Evolutionary conservation across 2,113 vertebrate species (phyloP), one percentile per base, ranked within the genome.

Genomic region (Catharus bicknelli): DNA sequence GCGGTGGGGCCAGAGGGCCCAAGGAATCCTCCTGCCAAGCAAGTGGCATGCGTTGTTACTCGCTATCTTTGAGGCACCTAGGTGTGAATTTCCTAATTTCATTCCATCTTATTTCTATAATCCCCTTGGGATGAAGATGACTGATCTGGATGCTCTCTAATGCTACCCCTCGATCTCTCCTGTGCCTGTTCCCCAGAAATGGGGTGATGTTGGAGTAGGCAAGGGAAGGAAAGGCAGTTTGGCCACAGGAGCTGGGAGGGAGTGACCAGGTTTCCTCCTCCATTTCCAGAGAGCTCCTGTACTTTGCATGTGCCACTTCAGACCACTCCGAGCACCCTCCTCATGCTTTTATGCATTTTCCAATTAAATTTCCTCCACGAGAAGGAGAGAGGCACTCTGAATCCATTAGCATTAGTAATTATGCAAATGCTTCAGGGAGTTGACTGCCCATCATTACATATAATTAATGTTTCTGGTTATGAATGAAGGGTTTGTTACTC

Each of bases 381-480:
- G 87, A 78, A 96, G 89, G 57, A 91, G 86, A 95, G 90, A 94
- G 82, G 83, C 78, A 86, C 93, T 92, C 94, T 55, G 86, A 93
- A 94, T 90, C 83, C 84, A 96, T 97, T 97, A 96, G 95, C 95
- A 95, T 93, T 92, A 70, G 82, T 95, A 96, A 97, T 97, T 96
- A 97, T 94, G 95, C 95, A 95, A 95, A 94, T 66, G 53, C 95
- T 96, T 96, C 66, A 10, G 95, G 94, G 97, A 96, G 85, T 72
- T 82, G 86, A 95, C 94, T 97, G 96, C 95, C 97, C 95, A 68
- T 97, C 97, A 94, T 96, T 93, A 94, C 90, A 73, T 83, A 94
- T 97, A 96, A 97, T 96, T 97, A 96, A 94, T 93, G 93, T 93
- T 96, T 92, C 81, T 95, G 83, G 94, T 94, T 96, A 89, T 90